A percentile compares a stretch with the other conserved stretches of the same genome.
phyloP scores from a whole-genome alignment of 53 echinoderm and acorn worm species.

The Zoroaster sp. region DNA sequence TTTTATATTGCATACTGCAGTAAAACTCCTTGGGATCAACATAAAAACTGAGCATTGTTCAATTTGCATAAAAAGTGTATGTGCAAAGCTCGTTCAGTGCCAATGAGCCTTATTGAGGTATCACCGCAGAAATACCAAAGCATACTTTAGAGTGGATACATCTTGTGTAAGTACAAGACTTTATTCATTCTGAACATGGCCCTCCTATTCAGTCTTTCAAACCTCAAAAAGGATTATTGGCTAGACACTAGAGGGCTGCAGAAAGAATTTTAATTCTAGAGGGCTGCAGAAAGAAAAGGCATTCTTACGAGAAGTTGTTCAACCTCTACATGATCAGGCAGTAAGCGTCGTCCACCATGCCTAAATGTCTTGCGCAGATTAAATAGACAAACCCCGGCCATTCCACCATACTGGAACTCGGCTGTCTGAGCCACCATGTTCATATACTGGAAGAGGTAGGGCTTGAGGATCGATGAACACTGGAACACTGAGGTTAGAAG shows the following conservation, averaged over 20 bases:
- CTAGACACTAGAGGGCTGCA: not conserved
- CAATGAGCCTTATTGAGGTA: too few relatives aligned
- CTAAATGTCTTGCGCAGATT: constrained; percentile 77
- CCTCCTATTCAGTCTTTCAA: too few relatives aligned
- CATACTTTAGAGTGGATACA: not conserved
- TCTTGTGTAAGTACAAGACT: too few relatives aligned
- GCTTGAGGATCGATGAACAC: constrained; percentile 74
- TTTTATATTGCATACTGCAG: too few relatives aligned
- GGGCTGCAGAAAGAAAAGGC: not conserved
- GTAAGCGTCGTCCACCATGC: constrained; percentile 64
- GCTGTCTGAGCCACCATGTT: constrained; percentile 63
- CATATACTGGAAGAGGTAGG: constrained; percentile 85
- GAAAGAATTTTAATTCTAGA: not conserved
- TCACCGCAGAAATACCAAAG: not conserved
- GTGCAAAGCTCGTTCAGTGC: too few relatives aligned
- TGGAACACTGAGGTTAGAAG: constrained; percentile 79
- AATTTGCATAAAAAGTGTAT: too few relatives aligned
- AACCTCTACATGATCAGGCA: constrained; percentile 76
- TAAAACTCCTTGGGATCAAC: too few relatives aligned
- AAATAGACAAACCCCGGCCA: constrained; percentile 70
- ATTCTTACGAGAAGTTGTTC: constrained; percentile 68
- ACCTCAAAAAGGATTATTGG: not conserved
- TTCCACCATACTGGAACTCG: constrained; percentile 66
- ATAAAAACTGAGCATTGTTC: too few relatives aligned
- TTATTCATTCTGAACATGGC: too few relatives aligned